Evolutionary conservation across 2,888 invertebrate genomes (phyloP).

Genomic region (Tinea pellionella): DNA sequence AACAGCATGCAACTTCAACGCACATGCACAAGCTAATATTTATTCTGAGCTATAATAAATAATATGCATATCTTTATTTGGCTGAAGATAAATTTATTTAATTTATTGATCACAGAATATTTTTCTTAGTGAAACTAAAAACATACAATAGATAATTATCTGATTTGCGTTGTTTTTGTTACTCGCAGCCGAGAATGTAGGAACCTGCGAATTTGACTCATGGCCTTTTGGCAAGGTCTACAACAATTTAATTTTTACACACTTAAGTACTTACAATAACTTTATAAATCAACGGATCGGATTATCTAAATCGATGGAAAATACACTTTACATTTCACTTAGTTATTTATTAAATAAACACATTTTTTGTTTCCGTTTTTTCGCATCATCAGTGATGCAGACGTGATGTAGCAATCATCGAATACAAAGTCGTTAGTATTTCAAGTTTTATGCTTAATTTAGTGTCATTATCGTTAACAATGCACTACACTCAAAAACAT

Average conservation of each 20-base stretch:
- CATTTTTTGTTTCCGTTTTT: background rate
- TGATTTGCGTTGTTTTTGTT: too few species aligned
- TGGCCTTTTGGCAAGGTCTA: conserved; percentile 11
- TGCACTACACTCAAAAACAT: background rate
- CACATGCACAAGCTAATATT: background rate
- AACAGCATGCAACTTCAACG: background rate
- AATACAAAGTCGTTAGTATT: too few species aligned
- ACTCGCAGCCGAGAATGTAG: background rate
- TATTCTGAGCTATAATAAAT: too few species aligned
- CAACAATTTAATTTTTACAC: background rate
- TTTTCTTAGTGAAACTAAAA: too few species aligned
- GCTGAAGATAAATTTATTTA: too few species aligned
- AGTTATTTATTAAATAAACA: background rate
- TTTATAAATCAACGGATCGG: background rate
- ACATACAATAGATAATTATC: too few species aligned
- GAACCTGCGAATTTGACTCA: background rate
- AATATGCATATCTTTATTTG: too few species aligned
- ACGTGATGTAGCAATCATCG: background rate
- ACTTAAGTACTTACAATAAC: background rate
- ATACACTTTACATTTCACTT: background rate
- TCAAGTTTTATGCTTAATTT: background rate
- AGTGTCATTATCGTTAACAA: background rate
- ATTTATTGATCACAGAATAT: too few species aligned
- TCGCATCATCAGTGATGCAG: too few species aligned
- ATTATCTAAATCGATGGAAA: too few species aligned